Percentiles rank a stretch among this genome's conserved stretches.
Evolutionary conservation across 2,113 vertebrate species (phyloP).

Genomic region (Lontra canadensis): DNA sequence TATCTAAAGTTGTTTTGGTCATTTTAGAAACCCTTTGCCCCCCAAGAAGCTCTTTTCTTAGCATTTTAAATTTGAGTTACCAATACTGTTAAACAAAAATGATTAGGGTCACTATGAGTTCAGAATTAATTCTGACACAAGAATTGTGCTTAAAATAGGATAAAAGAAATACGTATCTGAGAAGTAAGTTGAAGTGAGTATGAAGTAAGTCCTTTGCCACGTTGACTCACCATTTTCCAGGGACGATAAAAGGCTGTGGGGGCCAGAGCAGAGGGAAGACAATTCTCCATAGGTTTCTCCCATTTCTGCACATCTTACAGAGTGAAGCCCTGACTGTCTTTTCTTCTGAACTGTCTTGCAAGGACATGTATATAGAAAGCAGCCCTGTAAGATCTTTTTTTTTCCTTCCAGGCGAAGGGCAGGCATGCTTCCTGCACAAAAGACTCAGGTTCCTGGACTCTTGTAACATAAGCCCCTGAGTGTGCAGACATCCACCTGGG

Average conservation of each 20-base stretch:
- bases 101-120: neutral
- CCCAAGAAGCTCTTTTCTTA: neutral
- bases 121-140: neutral
- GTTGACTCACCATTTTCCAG: neutral
- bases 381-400: neutral
- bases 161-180: neutral
- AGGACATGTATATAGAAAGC: neutral
- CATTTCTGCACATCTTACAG: neutral
- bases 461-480: too few species aligned
- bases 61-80: neutral
- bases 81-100: neutral
- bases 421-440: neutral
- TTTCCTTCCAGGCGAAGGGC: neutral
- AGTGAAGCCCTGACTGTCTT: neutral
- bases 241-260: neutral
- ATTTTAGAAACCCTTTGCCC: neutral
- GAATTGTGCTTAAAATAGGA: neutral
- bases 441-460: neutral
- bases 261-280: neutral
- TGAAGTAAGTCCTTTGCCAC: neutral
- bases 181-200: neutral
- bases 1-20: neutral
- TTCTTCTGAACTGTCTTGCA: neutral
- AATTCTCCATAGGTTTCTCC: neutral
- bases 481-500: neutral